Conservation (phyloP, 2,113 vertebrate genomes). For the Ceratotherium simum region DNA sequence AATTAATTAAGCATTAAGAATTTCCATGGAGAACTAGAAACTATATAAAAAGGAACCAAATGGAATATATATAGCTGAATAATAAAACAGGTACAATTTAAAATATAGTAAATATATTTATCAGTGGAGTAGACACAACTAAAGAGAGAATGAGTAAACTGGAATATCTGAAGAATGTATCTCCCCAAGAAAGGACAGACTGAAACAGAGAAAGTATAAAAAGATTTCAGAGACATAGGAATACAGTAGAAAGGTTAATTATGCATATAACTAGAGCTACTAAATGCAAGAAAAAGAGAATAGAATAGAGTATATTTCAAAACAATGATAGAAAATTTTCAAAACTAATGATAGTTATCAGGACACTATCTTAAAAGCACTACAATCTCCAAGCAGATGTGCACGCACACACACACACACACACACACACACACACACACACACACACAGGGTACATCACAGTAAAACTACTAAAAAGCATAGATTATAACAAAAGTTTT, state of each 20-base stretch:
- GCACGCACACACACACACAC: not conserved
- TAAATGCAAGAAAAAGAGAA: not conserved
- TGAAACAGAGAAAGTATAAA: not conserved
- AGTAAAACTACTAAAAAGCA: not conserved
- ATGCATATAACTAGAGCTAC: not conserved
- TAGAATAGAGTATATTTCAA: not conserved
- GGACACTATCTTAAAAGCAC: not conserved
- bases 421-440: not conserved
- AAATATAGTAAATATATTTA: not conserved
- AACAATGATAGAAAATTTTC: not conserved
- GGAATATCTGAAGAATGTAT: not conserved
- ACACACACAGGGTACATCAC: fast-evolving
- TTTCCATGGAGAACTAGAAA: not conserved
- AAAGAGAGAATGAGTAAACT: not conserved
- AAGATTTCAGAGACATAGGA: not conserved
- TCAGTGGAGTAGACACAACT: not conserved
- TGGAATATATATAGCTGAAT: not conserved
- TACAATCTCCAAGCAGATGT: not conserved
- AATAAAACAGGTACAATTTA: not conserved
- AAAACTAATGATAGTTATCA: not conserved
- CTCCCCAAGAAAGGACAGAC: not conserved
- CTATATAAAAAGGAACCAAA: not conserved
- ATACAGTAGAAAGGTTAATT: not conserved
- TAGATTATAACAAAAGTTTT: not conserved
- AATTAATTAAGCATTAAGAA: not conserved